Percentiles rank a stretch among this genome's conserved stretches.
phyloP scores from a whole-genome alignment of 2,113 vertebrate genomes.

The Archocentrus centrarchus region DNA sequence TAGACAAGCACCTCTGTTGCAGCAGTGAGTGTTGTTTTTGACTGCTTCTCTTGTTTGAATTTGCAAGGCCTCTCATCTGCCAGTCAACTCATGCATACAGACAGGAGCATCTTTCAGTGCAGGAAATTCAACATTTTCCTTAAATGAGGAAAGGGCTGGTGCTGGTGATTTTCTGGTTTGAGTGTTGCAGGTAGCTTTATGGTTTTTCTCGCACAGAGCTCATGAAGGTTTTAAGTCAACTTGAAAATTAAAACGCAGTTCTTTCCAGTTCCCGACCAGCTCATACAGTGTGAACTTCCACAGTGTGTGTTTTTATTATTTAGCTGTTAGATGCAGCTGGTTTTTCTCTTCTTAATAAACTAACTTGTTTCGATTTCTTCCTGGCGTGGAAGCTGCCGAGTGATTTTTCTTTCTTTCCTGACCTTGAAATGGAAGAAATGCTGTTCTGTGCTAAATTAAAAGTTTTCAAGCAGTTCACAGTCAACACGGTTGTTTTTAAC shows the following conservation, averaged over 20 bases:
- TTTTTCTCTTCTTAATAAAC: not conserved
- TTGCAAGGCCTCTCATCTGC: not conserved
- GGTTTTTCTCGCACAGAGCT: too few relatives aligned
- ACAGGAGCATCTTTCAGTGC: not conserved
- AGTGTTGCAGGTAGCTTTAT: too few relatives aligned
- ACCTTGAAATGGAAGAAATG: constrained; percentile 10
- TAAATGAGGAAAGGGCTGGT: too few relatives aligned
- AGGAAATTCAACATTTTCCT: not conserved
- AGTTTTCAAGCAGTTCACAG: constrained; percentile 9
- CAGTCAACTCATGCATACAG: not conserved
- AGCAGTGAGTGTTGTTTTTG: not conserved
- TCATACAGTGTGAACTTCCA: too few relatives aligned
- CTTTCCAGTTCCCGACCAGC: too few relatives aligned
- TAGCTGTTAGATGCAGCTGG: too few relatives aligned
- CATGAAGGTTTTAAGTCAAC: too few relatives aligned
- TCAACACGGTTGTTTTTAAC: constrained; percentile 18
- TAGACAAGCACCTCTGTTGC: not conserved
- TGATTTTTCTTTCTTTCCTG: not conserved
- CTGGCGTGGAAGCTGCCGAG: not conserved
- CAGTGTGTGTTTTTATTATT: too few relatives aligned
- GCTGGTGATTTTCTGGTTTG: too few relatives aligned
- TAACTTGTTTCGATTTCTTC: not conserved
- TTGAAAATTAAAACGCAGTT: too few relatives aligned
- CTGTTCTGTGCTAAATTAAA: not conserved
- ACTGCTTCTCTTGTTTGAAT: not conserved